Evolutionary conservation across 2,113 vertebrate genomes (phyloP), one percentile per base, ranked within the genome.

Genomic region (Halichoerus grypus): DNA sequence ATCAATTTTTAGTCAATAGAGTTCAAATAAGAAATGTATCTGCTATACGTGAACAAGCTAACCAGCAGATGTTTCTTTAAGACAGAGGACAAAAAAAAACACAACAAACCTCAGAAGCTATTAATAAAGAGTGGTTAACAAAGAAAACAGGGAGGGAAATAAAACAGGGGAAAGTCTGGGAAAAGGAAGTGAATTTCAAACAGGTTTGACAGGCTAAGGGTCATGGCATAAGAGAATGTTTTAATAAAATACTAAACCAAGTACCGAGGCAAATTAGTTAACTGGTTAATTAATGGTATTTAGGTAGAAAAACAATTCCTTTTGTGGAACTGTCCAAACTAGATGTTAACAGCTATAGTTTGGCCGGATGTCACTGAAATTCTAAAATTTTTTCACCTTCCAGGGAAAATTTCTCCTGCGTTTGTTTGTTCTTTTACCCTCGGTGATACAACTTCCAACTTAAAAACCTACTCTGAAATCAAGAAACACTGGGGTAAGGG

Each of bases 151-250:
- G n/a, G 19, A 79, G 67, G 15, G 49, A 95, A 94, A 51, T 21
- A 90, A 96, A 90, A 69, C 1, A 13, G 80, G 51, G 31, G 67
- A 24, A 94, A 10, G 28, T 51, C 76, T 61, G 46, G 46, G 71
- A 74, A 92, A 89, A 79, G 77, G 57, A 86, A 93, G 28, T 95
- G 51, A 88, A 61, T 65, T 88, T 96, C 69, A 96, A 72, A 82
- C 21, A 90, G 57, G 28, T 39, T 53, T n/a, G 26, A 65, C 0
- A 81, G 82, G 67, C 39, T 63, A 21, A 63, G 24, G 79, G 59
- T 89, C 4, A 42, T 59, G 63, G 33, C 19, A 81, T 33, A 63
- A 95, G 53, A 57, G 31, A 92, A n/a, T 26, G 15, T 49, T 86
- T 86, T 55, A 74, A 36, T 63, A 71, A 61, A 67, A 89, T 49